A percentile compares a stretch with the other conserved stretches of the same genome.
phyloP scores from a whole-genome alignment of 2,888 invertebrate genomes.

The Mesorhabditis sp. region DNA sequence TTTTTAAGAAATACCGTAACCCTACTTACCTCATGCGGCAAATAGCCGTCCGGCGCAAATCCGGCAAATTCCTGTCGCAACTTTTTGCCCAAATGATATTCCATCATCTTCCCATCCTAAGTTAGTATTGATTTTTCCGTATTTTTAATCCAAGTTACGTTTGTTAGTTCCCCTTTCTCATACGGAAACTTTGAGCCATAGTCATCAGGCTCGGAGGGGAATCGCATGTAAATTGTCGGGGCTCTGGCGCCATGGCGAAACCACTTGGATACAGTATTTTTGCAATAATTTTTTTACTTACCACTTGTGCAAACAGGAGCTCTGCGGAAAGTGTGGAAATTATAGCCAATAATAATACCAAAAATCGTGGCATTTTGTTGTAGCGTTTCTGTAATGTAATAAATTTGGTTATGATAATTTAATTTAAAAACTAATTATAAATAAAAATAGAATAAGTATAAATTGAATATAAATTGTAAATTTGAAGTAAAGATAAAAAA shows the following conservation, averaged over 20 bases:
- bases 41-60: neutral
- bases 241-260: neutral
- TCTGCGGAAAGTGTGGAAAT: too few relatives aligned
- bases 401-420: too few relatives aligned
- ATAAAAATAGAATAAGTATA: too few relatives aligned
- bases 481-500: too few relatives aligned
- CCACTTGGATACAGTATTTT: neutral
- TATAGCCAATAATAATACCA: too few relatives aligned
- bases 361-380: too few relatives aligned
- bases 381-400: too few relatives aligned
- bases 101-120: neutral
- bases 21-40: conserved; percentile 6
- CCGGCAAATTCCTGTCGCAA: neutral
- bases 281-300: neutral
- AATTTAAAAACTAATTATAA: too few relatives aligned
- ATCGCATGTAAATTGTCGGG: neutral
- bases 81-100: neutral
- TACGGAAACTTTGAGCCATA: neutral
- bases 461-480: too few relatives aligned
- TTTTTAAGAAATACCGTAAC: neutral
- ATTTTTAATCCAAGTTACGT: neutral
- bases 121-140: too few relatives aligned
- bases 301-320: too few relatives aligned
- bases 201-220: neutral
- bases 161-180: neutral